Base-by-base conservation (phyloP, 2,888 invertebrate species). In the Julus scanicus region DNA sequence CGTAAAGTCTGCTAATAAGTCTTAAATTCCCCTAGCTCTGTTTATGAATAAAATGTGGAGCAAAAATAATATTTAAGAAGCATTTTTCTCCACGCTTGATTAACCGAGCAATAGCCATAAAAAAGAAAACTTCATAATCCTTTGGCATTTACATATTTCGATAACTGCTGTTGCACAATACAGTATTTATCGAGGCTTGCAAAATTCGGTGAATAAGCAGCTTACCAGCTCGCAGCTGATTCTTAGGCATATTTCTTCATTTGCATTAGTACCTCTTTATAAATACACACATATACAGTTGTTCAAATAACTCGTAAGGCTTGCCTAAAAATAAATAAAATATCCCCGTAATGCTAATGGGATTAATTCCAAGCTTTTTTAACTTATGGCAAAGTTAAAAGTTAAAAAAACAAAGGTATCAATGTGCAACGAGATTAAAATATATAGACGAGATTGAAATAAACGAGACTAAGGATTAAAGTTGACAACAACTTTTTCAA, bases 71-170 rank as follows among this genome's bases (percentile, higher is more conserved):
- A 11, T 37, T 29, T 71, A 29, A 37, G 29, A 13, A 6, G 37
- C 29, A 37, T 29, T 29, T 80, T 80, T 80, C 71, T 80, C 80
- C 37, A 29, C 1, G 29, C 71, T 71, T 29, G 29, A 71, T 71
- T 29, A 71, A 29, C 71, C 29, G 71, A 71, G 71, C 2, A 71
- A 71, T 80, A 20, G 80, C 11, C 29, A 37, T 80, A 80, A 80
- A 80, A n/a, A 63, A 63, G 63, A 80, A 80, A 80, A 80, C 37
- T 80, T 15, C 80, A 80, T 80, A 80, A 80, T 80, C 80, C 80
- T 13, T 80, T 80, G 8, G 37, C 80, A 80, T 80, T 80, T 80
- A 37, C 80, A 80, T 80, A 80, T 80, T 80, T 37, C 80, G 80
- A 37, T 80, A 80, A 80, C 80, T 80, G 80, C 37, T 80, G 80